Conservation (phyloP, 2,113 vertebrate genomes). For the Melospiza melodia region DNA sequence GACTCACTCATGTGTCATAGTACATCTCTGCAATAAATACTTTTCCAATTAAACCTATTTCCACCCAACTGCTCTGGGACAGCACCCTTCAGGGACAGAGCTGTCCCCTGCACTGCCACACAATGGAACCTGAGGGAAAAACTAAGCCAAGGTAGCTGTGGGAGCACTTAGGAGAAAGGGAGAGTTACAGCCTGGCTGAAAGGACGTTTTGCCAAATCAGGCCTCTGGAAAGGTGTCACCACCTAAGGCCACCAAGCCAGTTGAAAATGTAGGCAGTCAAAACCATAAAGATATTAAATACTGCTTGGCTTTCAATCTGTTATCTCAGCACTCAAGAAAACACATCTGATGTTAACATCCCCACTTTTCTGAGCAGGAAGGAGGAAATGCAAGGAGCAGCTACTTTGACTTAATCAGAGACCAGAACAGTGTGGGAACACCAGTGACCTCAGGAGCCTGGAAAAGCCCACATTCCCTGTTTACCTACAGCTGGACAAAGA, state of each 20-base stretch:
- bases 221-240: background rate
- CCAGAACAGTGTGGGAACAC: background rate
- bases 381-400: background rate
- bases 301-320: background rate
- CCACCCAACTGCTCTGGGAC: background rate
- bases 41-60: background rate
- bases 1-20: constrained; percentile 18
- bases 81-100: background rate
- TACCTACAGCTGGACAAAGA: background rate
- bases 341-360: background rate
- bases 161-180: background rate
- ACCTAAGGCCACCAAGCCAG: fast-evolving
- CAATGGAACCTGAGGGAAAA: background rate
- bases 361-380: background rate
- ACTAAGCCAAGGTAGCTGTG: background rate
- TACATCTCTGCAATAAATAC: background rate
- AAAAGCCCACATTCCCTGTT: background rate
- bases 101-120: background rate
- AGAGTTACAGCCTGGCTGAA: background rate
- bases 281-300: background rate
- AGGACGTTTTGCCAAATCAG: background rate
- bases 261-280: background rate
- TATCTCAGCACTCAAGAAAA: background rate
- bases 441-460: background rate
- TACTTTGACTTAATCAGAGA: background rate